A percentile compares a stretch with the other conserved stretches of the same genome.
phyloP scores from a whole-genome alignment of 2,888 invertebrate species.

The Boloria selene region DNA sequence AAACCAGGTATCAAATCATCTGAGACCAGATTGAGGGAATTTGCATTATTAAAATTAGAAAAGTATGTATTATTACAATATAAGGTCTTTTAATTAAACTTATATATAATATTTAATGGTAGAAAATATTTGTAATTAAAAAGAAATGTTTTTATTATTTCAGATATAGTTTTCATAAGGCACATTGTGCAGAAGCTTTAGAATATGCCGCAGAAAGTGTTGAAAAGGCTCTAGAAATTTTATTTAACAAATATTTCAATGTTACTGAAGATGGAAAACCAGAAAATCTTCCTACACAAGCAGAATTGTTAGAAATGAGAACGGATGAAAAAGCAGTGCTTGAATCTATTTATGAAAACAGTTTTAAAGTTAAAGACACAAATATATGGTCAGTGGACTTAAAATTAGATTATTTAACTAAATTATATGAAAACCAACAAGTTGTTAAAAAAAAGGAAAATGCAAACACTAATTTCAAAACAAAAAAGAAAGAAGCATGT shows the following conservation, averaged over 20 bases:
- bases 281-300: constrained; percentile 67
- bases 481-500: constrained; percentile 83
- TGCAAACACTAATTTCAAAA: constrained; percentile 65
- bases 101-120: not conserved
- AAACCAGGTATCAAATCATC: constrained; percentile 82
- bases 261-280: constrained; percentile 64
- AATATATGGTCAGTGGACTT: constrained; percentile 88
- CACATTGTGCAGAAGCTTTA: constrained; percentile 89
- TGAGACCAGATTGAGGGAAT: constrained; percentile 85
- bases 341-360: constrained; percentile 88
- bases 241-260: constrained; percentile 87
- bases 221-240: constrained; percentile 86
- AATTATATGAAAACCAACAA: constrained; percentile 78
- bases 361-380: constrained; percentile 86
- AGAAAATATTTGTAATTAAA: not conserved
- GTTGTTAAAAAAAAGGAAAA: constrained; percentile 68
- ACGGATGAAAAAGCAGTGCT: constrained; percentile 88
- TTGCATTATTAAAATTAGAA: constrained; percentile 87
- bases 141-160: constrained; percentile 45
- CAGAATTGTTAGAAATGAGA: constrained; percentile 84
- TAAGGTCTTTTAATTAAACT: not conserved
- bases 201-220: constrained; percentile 85
- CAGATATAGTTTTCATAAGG: constrained; percentile 88
- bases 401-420: constrained; percentile 85
- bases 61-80: constrained; percentile 70